Evolutionary conservation across 2,113 vertebrate genomes (phyloP).

Genomic region (Leptobrachium leishanense): DNA sequence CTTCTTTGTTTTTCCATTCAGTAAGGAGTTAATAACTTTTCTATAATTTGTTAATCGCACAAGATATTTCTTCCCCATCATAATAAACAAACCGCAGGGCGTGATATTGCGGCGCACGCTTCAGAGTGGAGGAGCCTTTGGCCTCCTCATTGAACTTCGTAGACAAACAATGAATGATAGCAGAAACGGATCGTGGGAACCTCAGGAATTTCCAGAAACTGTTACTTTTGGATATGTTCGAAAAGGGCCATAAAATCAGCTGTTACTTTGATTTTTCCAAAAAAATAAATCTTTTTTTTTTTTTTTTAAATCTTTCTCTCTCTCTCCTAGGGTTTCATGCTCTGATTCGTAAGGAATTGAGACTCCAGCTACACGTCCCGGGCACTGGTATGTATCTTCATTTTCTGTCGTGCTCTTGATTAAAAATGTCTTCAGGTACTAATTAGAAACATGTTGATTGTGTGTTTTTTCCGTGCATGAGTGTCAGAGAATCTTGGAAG

Average conservation of each 20-base stretch:
- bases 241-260: constrained; percentile 32
- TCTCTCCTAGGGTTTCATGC: neutral
- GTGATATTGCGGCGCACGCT: neutral
- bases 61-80: constrained; percentile 9
- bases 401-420: neutral
- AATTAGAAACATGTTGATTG: neutral
- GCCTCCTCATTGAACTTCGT: constrained; percentile 11
- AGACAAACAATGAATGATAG: constrained; percentile 27
- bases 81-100: constrained; percentile 31
- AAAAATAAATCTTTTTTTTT: neutral
- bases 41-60: constrained; percentile 10
- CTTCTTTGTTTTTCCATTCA: too few species aligned
- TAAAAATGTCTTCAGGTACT: neutral
- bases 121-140: constrained; percentile 3
- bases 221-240: constrained; percentile 38
- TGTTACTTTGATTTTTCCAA: neutral
- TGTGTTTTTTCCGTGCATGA: neutral
- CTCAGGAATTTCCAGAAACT: constrained; percentile 30
- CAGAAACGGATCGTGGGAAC: constrained; percentile 31
- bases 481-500: neutral
- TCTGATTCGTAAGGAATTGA: neutral
- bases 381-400: constrained; percentile 12
- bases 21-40: neutral
- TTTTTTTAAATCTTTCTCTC: neutral
- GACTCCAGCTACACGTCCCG: neutral